phyloP scores from a whole-genome alignment of 2,113 vertebrate genomes.

The Entomyzon cyanotis region DNA sequence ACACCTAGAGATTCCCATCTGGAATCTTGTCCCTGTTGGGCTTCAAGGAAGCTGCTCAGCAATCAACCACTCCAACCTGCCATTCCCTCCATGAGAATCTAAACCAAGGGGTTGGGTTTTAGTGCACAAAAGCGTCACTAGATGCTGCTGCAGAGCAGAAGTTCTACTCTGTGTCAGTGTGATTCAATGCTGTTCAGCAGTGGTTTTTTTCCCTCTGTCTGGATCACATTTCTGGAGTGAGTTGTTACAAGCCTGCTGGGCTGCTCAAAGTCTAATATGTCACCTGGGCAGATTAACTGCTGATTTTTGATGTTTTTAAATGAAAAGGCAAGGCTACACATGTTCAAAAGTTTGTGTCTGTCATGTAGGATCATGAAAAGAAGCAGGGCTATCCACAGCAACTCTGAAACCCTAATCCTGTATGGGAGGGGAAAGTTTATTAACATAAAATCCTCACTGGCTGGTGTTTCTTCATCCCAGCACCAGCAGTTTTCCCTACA shows the following conservation, averaged over 20 bases:
- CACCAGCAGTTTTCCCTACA: background rate
- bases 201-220: background rate
- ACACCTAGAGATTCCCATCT: background rate
- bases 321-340: background rate
- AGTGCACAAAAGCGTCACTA: background rate
- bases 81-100: background rate
- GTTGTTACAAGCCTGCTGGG: background rate
- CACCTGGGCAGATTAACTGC: background rate
- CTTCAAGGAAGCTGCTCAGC: background rate
- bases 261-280: background rate
- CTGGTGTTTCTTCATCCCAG: background rate
- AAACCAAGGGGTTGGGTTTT: fast-evolving
- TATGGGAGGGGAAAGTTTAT: fast-evolving
- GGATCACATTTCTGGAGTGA: background rate
- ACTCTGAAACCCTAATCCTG: background rate
- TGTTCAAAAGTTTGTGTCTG: background rate
- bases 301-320: background rate
- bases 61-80: background rate
- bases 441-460: background rate
- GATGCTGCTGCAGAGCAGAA: constrained; percentile 24
- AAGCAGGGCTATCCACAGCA: background rate
- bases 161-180: background rate
- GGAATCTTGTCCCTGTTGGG: background rate
- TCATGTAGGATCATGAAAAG: background rate
- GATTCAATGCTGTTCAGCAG: background rate